Conservation (phyloP, 2,797 vertebrate species). For the Bucorvus abyssinicus region DNA sequence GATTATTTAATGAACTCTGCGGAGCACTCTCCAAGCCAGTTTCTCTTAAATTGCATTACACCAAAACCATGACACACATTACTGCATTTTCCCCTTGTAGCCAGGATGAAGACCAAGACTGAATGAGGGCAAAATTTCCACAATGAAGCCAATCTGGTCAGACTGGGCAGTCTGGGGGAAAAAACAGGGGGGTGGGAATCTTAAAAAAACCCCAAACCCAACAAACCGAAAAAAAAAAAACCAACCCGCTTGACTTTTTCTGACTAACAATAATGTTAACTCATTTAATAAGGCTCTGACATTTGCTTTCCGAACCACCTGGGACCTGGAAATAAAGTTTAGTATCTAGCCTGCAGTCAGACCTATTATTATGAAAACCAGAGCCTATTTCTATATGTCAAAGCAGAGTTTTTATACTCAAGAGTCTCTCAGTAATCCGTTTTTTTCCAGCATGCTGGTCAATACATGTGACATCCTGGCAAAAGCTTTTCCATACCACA, state of each 20-base stretch:
- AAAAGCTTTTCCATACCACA: background rate
- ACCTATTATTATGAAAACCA: background rate
- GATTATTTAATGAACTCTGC: background rate
- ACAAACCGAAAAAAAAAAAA: background rate
- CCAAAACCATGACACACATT: background rate
- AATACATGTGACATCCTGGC: background rate
- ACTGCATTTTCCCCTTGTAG: background rate
- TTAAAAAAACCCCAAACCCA: background rate
- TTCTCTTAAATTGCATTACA: background rate
- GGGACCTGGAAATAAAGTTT: constrained; percentile 29
- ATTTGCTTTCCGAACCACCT: constrained; percentile 38
- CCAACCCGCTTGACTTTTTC: background rate
- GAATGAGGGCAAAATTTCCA: background rate
- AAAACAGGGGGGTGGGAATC: background rate
- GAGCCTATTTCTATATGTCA: background rate
- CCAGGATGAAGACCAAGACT: background rate
- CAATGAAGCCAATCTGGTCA: background rate
- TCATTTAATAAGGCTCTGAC: constrained; percentile 40
- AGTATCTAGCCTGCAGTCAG: constrained; percentile 1
- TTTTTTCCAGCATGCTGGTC: background rate
- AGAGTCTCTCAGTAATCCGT: background rate
- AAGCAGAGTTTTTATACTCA: background rate
- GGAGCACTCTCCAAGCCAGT: background rate
- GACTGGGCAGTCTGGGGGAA: background rate
- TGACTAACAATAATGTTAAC: constrained; percentile 36